Percentiles rank a stretch among this genome's conserved stretches.
Evolutionary conservation across 1,140 invertebrate species (phyloP).

Genomic region (Physella acuta): DNA sequence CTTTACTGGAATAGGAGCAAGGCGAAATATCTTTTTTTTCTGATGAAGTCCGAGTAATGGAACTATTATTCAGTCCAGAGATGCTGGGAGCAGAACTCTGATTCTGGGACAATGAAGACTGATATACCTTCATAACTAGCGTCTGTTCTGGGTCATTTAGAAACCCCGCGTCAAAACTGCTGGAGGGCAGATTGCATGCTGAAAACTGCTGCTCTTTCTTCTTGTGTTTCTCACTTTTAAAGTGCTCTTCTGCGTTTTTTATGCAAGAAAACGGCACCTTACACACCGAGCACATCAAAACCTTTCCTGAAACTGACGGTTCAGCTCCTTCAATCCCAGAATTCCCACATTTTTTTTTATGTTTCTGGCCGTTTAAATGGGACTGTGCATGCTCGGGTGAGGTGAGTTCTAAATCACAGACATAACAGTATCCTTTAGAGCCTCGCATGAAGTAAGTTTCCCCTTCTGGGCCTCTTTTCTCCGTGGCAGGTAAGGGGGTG

Average conservation of each 20-base stretch:
- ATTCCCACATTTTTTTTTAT: slow-evolving; percentile 23
- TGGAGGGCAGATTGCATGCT: slow-evolving; percentile 9
- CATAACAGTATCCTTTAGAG: slow-evolving; percentile 26
- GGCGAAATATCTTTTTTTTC: no score
- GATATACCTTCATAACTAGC: slow-evolving; percentile 23
- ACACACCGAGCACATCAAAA: slow-evolving; percentile 41
- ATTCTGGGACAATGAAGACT: no score
- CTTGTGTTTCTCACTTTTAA: slow-evolving; percentile 19
- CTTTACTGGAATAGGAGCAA: no score
- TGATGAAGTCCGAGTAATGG: no score
- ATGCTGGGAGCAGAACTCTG: not conserved
- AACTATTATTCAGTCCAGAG: not conserved
- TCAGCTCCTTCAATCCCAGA: no score
- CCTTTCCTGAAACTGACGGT: not conserved
- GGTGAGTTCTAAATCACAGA: slow-evolving; percentile 39
- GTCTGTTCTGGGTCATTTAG: slow-evolving; percentile 27
- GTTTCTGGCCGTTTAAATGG: slow-evolving; percentile 36
- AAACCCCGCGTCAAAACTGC: slow-evolving; percentile 9
- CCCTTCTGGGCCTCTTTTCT: not conserved
- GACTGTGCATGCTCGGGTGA: slow-evolving; percentile 33
- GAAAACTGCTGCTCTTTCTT: not conserved
- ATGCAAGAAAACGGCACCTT: slow-evolving; percentile 34
- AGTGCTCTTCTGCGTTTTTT: slow-evolving; percentile 35
- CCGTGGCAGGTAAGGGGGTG: no score
- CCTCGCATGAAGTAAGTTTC: not conserved